Evolutionary conservation across 2,797 vertebrate species (phyloP), one percentile per base, ranked within the genome.

Genomic region (Varecia variegata): DNA sequence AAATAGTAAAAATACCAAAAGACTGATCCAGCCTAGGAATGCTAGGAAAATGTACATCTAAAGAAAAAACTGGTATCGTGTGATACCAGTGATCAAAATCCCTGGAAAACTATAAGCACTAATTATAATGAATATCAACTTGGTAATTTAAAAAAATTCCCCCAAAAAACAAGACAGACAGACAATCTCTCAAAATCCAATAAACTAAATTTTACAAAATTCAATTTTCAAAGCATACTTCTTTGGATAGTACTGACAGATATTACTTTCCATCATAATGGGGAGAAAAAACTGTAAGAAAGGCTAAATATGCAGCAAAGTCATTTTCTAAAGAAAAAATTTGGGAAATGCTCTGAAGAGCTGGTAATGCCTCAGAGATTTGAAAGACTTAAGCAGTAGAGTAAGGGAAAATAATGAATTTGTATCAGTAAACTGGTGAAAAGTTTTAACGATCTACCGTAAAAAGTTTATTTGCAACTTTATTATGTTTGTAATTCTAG

Each of bases 201-300:
- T 45, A 97, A 56, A 7, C 1, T 83, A 70, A 93, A 86, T 70
- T 83, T 91, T 68, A 91, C 20, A 94, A 95, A 95, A 56, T 80
- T 95, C 38, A 88, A 13, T 70, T 92, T 93, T 90, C 52, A 92
- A 76, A 83, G 21, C 54, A 20, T 83, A 85, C 7, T 93, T 89
- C 84, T 94, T 85, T 85, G 25, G 40, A 82, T 7, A 74, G 68
- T 76, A 90, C 3, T 56, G 27, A n/a, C 62, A 68, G 13, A 32
- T 80, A 84, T 56, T 96, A 80, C 5, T 60, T 93, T 82, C 23
- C 21, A 85, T 56, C 71, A 88, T 88, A 93, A 67, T 45, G 12
- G 12, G 18, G 27, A 4, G 0, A 4, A 32, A 67, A 81, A 21
- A 32, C 3, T 60, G 13, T 21, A 10, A 90, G 81, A n/a, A 87